Percentiles rank a stretch among this genome's conserved stretches.
phyloP scores from a whole-genome alignment of 2,113 vertebrate genomes.

The zebrafish (Danio rerio) region DNA sequence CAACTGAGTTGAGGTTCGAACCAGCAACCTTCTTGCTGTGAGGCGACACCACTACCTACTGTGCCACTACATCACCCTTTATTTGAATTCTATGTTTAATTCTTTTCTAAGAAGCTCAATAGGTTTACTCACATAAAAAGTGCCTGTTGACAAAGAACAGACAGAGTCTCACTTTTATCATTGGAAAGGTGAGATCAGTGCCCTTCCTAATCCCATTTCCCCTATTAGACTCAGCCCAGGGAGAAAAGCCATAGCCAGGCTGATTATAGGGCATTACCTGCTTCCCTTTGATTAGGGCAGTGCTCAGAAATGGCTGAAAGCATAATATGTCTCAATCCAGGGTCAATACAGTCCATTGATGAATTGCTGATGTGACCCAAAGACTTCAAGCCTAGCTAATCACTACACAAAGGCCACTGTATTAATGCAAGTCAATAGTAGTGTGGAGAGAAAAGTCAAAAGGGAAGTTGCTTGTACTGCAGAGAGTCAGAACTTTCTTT shows the following conservation, averaged over 20 bases:
- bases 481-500: neutral
- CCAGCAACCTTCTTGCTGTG: too few species aligned
- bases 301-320: constrained; percentile 24
- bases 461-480: constrained; percentile 24
- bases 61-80: too few species aligned
- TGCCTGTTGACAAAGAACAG: constrained; percentile 5
- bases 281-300: constrained; percentile 51
- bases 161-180: constrained; percentile 54
- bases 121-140: too few species aligned
- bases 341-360: constrained; percentile 50
- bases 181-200: constrained; percentile 44
- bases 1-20: too few species aligned
- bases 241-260: constrained; percentile 32
- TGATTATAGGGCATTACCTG: constrained; percentile 57
- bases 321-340: constrained; percentile 46
- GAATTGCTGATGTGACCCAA: constrained; percentile 45
- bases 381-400: constrained; percentile 46
- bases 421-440: constrained; percentile 40
- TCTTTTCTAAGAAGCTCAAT: too few species aligned
- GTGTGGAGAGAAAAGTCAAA: neutral
- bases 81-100: too few species aligned
- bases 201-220: constrained; percentile 47
- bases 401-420: constrained; percentile 50
- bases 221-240: constrained; percentile 48
- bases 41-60: too few species aligned